Conservation (phyloP, 2,113 vertebrate species). For the Onychostruthus taczanowskii region DNA sequence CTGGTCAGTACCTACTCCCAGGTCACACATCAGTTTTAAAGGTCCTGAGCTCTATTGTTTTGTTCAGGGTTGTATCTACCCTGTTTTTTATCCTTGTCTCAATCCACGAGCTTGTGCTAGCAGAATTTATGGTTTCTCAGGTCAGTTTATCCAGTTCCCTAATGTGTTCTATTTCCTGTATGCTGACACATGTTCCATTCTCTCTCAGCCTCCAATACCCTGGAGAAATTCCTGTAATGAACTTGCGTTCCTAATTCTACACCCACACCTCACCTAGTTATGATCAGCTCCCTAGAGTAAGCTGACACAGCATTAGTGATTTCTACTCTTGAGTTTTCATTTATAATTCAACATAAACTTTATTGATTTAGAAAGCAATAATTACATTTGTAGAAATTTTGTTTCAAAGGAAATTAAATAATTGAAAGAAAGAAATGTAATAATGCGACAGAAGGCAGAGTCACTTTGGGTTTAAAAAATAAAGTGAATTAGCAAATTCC, state of each 20-base stretch:
- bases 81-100: neutral
- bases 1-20: neutral
- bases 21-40: neutral
- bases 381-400: constrained; percentile 35
- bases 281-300: constrained; percentile 37
- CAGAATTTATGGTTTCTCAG: neutral
- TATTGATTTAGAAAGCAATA: constrained; percentile 45
- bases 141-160: neutral
- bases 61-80: neutral
- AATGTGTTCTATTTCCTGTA: neutral
- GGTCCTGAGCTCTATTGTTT: neutral
- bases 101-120: neutral
- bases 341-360: constrained; percentile 38
- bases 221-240: constrained; percentile 34
- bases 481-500: neutral
- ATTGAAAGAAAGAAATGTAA: constrained; percentile 5
- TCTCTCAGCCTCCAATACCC: neutral
- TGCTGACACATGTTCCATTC: neutral
- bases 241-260: neutral
- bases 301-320: neutral
- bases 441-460: neutral
- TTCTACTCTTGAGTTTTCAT: neutral
- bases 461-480: neutral
- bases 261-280: constrained; percentile 24
- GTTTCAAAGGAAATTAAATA: constrained; percentile 30